These are phyloP conservation scores for Pseudorhiza aurosa DNA, from an alignment of 30 jellyfish, hydroid and myxozoan genomes.

Conservation along the genomic window DNA sequence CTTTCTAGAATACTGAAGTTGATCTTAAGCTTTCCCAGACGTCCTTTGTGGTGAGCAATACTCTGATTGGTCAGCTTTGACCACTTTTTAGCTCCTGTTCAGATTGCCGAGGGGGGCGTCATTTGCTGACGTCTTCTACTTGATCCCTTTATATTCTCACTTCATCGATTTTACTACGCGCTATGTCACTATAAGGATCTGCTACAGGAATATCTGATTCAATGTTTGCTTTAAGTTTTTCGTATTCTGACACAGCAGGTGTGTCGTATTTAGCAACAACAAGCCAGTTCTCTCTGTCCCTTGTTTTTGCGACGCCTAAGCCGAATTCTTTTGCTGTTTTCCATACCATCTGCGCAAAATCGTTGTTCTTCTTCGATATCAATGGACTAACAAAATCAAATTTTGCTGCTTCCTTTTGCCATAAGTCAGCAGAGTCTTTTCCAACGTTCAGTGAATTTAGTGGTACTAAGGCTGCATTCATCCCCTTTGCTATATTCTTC, in stretches of 20 bases:
- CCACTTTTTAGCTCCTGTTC: too few species aligned
- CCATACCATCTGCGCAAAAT: constrained; percentile 95
- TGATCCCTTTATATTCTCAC: background rate
- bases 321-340: constrained; percentile 87
- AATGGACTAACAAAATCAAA: constrained; percentile 90
- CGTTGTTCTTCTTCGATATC: constrained; percentile 79
- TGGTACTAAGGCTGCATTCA: constrained; percentile 77
- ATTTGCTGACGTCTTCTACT: background rate
- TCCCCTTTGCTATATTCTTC: constrained; percentile 50
- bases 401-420: constrained; percentile 87
- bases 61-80: too few species aligned
- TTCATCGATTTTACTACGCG: constrained; percentile 8
- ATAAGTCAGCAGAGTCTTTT: constrained; percentile 87
- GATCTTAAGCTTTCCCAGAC: too few species aligned
- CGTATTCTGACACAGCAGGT: constrained; percentile 80
- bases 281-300: constrained; percentile 78
- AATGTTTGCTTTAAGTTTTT: constrained; percentile 75
- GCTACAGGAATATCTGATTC: constrained; percentile 87
- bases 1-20: too few species aligned
- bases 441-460: constrained; percentile 81
- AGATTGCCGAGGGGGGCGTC: too few species aligned
- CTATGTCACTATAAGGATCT: constrained; percentile 93
- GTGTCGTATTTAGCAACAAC: constrained; percentile 87
- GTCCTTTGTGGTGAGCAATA: too few species aligned
- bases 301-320: constrained; percentile 90